Evolutionary conservation across 30 jellyfish, hydroid and myxozoan species (phyloP).

Genomic region (Clytia hemisphaerica): DNA sequence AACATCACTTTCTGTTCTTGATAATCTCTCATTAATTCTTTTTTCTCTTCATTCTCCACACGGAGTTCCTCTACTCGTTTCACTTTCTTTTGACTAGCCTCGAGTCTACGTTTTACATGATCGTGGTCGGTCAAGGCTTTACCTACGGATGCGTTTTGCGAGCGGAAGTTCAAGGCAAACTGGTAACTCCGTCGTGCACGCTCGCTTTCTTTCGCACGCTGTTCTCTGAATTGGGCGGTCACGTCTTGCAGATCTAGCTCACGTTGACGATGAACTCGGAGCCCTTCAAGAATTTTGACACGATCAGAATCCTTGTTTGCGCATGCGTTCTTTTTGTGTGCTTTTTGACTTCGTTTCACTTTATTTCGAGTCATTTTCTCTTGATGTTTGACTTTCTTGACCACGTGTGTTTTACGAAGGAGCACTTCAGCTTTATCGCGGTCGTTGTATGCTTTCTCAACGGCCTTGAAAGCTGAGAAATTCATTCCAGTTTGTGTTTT

Average conservation of each 20-base stretch:
- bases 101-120: not conserved
- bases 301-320: not conserved
- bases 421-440: conserved; percentile 49
- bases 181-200: not conserved
- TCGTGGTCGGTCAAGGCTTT: conserved; percentile 21
- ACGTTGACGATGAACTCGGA: not conserved
- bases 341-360: conserved; percentile 3
- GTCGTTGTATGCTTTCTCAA: conserved; percentile 75
- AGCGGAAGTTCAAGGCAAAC: not conserved
- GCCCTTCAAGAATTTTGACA: not conserved
- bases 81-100: not conserved
- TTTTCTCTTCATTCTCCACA: not conserved
- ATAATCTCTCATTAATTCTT: not conserved
- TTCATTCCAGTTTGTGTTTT: conserved; percentile 73
- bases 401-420: not conserved
- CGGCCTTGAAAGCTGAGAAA: conserved; percentile 65
- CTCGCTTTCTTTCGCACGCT: not conserved
- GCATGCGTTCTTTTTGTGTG: not conserved
- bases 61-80: not conserved
- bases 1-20: not conserved
- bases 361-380: not conserved
- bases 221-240: not conserved
- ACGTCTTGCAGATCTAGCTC: not conserved
- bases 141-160: conserved; percentile 17
- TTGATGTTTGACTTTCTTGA: not conserved